Evolutionary conservation across 2,888 invertebrate genomes (phyloP).

Genomic region (Spatulosminthurus flaviceps): DNA sequence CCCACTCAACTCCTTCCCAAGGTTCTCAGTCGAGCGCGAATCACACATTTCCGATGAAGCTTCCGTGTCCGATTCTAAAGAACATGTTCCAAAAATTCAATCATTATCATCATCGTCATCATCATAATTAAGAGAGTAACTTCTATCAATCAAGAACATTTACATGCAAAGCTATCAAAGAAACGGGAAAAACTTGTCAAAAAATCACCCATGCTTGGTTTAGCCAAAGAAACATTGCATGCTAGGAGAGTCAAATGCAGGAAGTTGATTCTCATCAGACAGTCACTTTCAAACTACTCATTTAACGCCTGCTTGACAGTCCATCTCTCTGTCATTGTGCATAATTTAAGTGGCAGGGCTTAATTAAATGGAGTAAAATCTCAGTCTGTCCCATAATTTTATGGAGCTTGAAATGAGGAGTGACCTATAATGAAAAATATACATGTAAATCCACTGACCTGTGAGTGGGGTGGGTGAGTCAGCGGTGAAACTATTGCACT

Average conservation of each 20-base stretch:
- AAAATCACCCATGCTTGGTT: slow-evolving; percentile 20
- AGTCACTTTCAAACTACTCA: neutral
- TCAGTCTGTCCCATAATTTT: slow-evolving; percentile 10
- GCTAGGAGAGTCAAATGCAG: neutral
- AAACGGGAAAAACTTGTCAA: slow-evolving; percentile 16
- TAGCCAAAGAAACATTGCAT: slow-evolving; percentile 8
- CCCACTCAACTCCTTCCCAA: slow-evolving; percentile 31
- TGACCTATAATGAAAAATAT: no score
- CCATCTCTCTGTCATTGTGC: neutral
- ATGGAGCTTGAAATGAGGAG: no score
- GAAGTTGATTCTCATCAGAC: neutral
- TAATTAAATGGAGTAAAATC: neutral
- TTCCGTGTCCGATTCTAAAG: slow-evolving; percentile 57
- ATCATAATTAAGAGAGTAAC: no score
- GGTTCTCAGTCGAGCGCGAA: slow-evolving; percentile 51
- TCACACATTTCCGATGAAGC: slow-evolving; percentile 56
- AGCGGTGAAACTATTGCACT: slow-evolving; percentile 53
- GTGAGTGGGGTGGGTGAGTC: slow-evolving; percentile 57
- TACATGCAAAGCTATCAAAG: neutral
- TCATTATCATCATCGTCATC: no score
- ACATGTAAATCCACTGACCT: slow-evolving; percentile 50
- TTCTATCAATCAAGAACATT: neutral
- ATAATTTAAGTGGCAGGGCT: neutral
- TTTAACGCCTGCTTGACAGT: neutral
- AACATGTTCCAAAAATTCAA: neutral